Base-by-base conservation (phyloP, 2,888 invertebrate genomes). In the Chrysomela aeneicollis region DNA sequence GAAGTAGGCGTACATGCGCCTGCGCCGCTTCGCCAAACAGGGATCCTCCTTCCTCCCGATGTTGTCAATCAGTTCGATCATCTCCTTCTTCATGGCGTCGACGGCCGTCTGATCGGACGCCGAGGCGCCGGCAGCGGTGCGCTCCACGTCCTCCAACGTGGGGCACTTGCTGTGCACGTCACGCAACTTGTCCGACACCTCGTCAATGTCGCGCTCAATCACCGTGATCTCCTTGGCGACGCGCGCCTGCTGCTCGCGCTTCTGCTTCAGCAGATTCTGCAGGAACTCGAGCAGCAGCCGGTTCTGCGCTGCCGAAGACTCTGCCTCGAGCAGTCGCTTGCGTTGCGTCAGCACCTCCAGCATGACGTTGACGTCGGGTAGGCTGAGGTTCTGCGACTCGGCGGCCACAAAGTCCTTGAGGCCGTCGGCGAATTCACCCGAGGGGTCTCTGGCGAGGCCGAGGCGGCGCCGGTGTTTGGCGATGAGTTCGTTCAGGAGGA, bases 241-340 rank as follows among this genome's bases (percentile, higher is more conserved):
- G 79, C 91, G 90, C 54, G 85, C 85, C 67, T 89, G 84, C 69
- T 87, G 88, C 70, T 90, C 88, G 73, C 88, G 87, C 74, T 94
- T 92, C 73, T 91, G 89, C 58, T 88, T 86, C 59, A 90, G 83
- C 68, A 96, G 85, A 78, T 93, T 91, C 64, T 88, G 87, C 18
- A 96, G 84, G 82, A 97, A 96, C 80, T 95, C 94, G 78, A 91
- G 88, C 46, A 95, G 82, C n/a, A 96, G 84, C 68, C 91, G 86
- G 77, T 92, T 92, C 80, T 95, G 93, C 0, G 92, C 90, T 1
- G 88, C 90, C 73, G 89, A 90, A 50, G 89, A 90, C 82, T 94
- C 94, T 0, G 92, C 91, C 80, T 94, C 92, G 19, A 95, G 83
- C 53, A 92, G 84, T 58, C 92, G 89, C 81, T 93, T 94, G 63